phyloP scores from a whole-genome alignment of 2,113 vertebrate species.

The Orthonyx spaldingii region DNA sequence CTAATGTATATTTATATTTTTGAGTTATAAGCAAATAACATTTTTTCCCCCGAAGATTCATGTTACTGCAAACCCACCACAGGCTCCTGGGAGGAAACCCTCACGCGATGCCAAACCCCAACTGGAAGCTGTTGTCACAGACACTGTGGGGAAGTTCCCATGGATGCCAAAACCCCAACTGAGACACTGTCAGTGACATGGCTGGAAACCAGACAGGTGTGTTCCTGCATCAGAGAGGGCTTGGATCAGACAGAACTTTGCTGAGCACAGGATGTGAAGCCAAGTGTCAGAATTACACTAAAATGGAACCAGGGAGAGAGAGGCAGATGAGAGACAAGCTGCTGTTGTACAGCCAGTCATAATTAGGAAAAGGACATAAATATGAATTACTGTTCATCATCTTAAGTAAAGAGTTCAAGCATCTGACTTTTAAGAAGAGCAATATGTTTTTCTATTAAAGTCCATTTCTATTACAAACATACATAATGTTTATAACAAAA shows the following conservation, averaged over 20 bases:
- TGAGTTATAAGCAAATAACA: not conserved
- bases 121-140: not conserved
- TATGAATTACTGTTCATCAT: not conserved
- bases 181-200: not conserved
- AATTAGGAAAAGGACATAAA: not conserved
- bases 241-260: not conserved
- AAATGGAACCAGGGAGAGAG: not conserved
- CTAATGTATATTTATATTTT: not conserved
- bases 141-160: not conserved
- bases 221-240: not conserved
- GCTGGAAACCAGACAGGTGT: not conserved
- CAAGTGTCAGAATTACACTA: not conserved
- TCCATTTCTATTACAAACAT: not conserved
- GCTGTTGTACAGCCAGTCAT: not conserved
- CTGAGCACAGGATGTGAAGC: fast-evolving
- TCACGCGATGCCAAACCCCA: not conserved
- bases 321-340: not conserved
- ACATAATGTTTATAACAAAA: not conserved
- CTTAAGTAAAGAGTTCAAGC: not conserved
- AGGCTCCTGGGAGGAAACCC: not conserved
- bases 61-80: not conserved
- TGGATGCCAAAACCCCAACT: not conserved
- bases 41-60: not conserved
- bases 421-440: not conserved
- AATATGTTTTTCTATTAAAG: not conserved